Percentiles rank a stretch among this genome's conserved stretches.
Evolutionary conservation across 2,888 invertebrate species (phyloP).

Genomic region (Rotaria socialis): DNA sequence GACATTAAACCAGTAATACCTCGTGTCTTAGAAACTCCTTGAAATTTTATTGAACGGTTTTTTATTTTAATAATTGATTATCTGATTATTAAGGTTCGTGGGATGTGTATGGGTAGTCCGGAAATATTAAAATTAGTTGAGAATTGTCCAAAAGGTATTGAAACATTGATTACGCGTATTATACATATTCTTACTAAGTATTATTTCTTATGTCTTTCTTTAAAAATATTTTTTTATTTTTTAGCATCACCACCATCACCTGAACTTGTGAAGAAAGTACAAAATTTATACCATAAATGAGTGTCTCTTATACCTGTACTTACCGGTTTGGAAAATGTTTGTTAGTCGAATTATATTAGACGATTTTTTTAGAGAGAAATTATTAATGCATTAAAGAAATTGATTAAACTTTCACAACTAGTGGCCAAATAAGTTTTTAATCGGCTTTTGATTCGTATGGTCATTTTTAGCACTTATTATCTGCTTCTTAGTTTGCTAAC

Average conservation of each 20-base stretch:
- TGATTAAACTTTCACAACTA: slow-evolving; percentile 84
- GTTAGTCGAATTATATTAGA: background rate
- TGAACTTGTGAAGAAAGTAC: slow-evolving; percentile 79
- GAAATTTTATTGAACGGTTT: slow-evolving; percentile 50
- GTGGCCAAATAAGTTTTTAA: slow-evolving; percentile 72
- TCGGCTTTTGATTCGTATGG: slow-evolving; percentile 67
- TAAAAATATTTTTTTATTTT: slow-evolving; percentile 40
- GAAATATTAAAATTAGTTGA: slow-evolving; percentile 73
- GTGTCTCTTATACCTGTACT: slow-evolving; percentile 93
- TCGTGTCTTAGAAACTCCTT: slow-evolving; percentile 70
- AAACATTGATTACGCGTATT: slow-evolving; percentile 86
- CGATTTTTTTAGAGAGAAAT: slow-evolving; percentile 68
- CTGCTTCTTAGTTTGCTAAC: no score
- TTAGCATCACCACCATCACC: slow-evolving; percentile 69
- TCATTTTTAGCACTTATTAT: slow-evolving; percentile 48
- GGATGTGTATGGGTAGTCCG: slow-evolving; percentile 76
- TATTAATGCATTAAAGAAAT: slow-evolving; percentile 79
- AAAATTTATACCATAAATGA: slow-evolving; percentile 82
- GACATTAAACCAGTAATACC: slow-evolving; percentile 86
- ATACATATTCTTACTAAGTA: slow-evolving; percentile 88
- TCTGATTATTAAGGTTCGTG: slow-evolving; percentile 61
- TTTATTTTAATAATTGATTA: background rate
- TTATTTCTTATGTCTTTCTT: no score
- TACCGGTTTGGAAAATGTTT: slow-evolving; percentile 75
- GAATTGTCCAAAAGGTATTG: slow-evolving; percentile 86